Base-by-base conservation (phyloP, 1,140 invertebrate genomes). In the Drosophila tani region DNA sequence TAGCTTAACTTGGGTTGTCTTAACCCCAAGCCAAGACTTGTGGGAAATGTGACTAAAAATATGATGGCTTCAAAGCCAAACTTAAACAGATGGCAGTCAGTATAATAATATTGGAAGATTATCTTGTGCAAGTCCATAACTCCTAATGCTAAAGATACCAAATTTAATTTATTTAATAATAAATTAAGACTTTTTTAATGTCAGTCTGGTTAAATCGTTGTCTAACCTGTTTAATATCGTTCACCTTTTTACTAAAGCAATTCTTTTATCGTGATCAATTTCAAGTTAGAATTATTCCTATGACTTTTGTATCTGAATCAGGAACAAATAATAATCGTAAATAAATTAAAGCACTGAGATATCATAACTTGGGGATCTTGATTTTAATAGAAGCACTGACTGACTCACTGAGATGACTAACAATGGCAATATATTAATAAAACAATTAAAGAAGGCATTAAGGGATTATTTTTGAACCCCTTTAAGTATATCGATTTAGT, bases 1-100 rank as follows among this genome's bases (percentile, higher is more conserved):
- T 70, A 46, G 59, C 57, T 55, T 32, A 43, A 64, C 51, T 55
- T 21, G 15, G 15, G 51, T 14, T 35, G 51, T 9, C n/a, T 53
- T 63, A 51, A 51, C 59, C 59, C 59, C 19, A 51, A 17, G 58
- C 17, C n/a, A 35, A 27, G 29, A 35, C 19, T n/a, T 32, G 8
- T 46, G 47, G 40, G 66, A 70, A 70, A 38, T 17, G 47, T 62
- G 49, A 29, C 15, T 45, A 35, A n/a, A 38, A 46, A 62, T 27
- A 35, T 35, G 32, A 35, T 11, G 32, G 32, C 32, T 35, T 11
- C 32, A 11, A 35, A 35, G 32, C 32, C 32, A 32, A 32, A 32
- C 8, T 11, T 32, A 41, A 41, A 15, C 40, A 6, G 12, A 40
- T 14, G 38, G n/a, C 17, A 32, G 14, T n/a, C 5, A 12, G 5